Percentiles rank a stretch among this genome's conserved stretches.
These are phyloP conservation scores for Oryzias javanicus DNA, from an alignment of 2,113 vertebrate genomes.

Conservation along the genomic window DNA sequence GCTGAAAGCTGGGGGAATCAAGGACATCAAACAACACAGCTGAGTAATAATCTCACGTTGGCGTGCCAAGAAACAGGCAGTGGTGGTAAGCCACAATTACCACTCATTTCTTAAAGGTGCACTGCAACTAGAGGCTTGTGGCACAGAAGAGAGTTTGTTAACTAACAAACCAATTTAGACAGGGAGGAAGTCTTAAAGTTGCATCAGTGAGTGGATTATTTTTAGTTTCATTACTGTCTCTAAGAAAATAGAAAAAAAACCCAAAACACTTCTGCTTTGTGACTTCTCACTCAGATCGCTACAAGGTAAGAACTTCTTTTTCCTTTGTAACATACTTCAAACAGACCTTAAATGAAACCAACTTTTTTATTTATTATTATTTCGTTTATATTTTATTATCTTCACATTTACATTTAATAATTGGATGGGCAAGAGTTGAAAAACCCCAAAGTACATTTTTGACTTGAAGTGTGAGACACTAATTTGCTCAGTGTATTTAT, in stretches of 20 bases:
- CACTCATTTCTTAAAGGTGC: neutral
- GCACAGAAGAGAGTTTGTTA: neutral
- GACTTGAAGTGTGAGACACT: constrained; percentile 3
- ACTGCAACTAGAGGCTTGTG: neutral
- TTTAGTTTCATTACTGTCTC: constrained; percentile 33
- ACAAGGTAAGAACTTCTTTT: constrained; percentile 43
- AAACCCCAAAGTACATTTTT: neutral
- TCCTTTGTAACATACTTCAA: neutral
- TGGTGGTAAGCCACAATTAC: constrained; percentile 19
- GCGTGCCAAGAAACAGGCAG: constrained; percentile 21
- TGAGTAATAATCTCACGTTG: constrained; percentile 24
- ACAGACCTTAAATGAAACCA: neutral
- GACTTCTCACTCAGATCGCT: neutral
- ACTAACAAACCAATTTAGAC: neutral
- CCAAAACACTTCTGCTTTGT: constrained; percentile 2
- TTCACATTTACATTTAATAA: too few relatives aligned
- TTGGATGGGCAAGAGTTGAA: too few relatives aligned
- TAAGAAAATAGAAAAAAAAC: too few relatives aligned
- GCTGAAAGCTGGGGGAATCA: constrained; percentile 21
- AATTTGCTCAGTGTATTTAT: constrained; percentile 22
- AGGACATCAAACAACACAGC: constrained; percentile 40
- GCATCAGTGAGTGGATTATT: constrained; percentile 28
- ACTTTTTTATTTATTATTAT: neutral
- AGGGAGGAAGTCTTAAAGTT: constrained; percentile 36
- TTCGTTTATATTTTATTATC: neutral